These are phyloP conservation scores for Lysandra coridon DNA, from an alignment of 2,888 invertebrate genomes.

Conservation along the genomic window DNA sequence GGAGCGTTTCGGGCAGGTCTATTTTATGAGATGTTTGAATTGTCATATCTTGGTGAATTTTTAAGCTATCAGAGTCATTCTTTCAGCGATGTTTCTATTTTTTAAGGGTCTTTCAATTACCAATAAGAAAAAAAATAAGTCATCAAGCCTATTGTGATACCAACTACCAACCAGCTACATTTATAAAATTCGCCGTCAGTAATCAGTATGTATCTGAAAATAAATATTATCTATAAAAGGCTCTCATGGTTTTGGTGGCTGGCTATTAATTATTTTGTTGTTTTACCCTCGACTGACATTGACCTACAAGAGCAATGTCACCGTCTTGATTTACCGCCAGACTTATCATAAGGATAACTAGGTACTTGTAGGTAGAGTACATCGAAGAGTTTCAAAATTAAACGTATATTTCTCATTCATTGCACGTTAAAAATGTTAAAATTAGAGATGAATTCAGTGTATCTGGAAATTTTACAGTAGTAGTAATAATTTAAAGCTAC, in stretches of 20 bases:
- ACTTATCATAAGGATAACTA: conserved; percentile 29
- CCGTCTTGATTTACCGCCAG: conserved; percentile 46
- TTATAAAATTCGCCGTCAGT: background rate
- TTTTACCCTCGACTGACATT: conserved; percentile 54
- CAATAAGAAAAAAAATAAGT: no score
- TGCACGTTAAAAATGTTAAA: background rate
- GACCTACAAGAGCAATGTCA: conserved; percentile 67
- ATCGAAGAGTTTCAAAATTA: background rate
- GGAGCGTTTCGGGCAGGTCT: no score
- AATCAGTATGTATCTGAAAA: background rate
- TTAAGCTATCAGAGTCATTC: no score
- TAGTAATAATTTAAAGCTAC: background rate
- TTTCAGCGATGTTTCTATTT: no score
- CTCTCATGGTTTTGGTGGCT: background rate
- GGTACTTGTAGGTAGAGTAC: conserved; percentile 6
- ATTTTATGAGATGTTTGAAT: no score
- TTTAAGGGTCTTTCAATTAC: no score
- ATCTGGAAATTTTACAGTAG: no score
- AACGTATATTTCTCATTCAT: background rate
- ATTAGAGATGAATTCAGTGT: no score
- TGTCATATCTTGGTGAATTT: no score
- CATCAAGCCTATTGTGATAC: no score
- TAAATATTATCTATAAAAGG: background rate
- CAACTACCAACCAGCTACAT: background rate
- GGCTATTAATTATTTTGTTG: conserved; percentile 26